Evolutionary conservation across 23 tunicate genomes (phyloP).

Genomic region (Styela clava): DNA sequence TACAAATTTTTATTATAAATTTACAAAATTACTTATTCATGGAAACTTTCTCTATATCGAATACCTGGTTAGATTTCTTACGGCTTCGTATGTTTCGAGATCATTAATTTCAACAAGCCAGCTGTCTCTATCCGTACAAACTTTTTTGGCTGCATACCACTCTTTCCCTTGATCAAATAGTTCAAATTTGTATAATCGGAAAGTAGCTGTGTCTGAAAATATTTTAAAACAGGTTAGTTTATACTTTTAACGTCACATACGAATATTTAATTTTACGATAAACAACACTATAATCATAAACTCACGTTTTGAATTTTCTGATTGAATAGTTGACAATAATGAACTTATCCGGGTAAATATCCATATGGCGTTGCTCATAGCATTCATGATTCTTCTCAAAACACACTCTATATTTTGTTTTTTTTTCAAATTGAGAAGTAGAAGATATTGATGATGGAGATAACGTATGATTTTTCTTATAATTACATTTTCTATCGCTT

Average conservation of each 20-base stretch:
- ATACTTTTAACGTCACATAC: background rate
- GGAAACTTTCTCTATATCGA: background rate
- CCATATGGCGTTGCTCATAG: background rate
- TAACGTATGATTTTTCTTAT: too few species aligned
- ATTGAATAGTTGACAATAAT: background rate
- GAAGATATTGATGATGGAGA: too few species aligned
- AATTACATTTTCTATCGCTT: too few species aligned
- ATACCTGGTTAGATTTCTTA: background rate
- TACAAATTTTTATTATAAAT: too few species aligned
- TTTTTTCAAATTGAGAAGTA: too few species aligned
- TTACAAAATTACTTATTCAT: background rate
- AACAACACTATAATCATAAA: too few species aligned
- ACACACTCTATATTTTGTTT: too few species aligned
- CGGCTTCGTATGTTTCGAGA: background rate
- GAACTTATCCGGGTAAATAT: background rate
- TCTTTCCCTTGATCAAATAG: background rate
- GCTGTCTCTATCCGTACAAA: background rate
- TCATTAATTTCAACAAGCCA: background rate
- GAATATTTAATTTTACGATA: too few species aligned
- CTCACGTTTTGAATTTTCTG: too few species aligned
- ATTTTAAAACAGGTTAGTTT: background rate
- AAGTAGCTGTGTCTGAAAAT: background rate
- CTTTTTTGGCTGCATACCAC: background rate
- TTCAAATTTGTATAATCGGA: background rate
- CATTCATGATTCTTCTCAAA: too few species aligned